These are phyloP conservation scores for Octodonta nipae DNA, from an alignment of 2,888 invertebrate genomes.

Conservation along the genomic window DNA sequence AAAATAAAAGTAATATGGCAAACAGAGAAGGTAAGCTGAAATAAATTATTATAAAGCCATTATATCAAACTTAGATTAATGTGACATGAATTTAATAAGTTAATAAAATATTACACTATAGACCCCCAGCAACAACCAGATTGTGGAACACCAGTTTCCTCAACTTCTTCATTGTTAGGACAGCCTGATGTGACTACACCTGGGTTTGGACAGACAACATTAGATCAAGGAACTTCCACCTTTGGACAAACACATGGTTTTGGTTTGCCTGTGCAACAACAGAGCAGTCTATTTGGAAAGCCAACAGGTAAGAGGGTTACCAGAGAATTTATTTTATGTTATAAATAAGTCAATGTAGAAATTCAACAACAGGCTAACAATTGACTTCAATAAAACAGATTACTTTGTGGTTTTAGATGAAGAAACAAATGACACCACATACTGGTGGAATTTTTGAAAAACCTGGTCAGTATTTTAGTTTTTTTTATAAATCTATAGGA, in stretches of 20 bases:
- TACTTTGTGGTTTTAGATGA: too few species aligned
- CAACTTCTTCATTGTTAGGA: conserved; percentile 42
- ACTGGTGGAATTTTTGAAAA: too few species aligned
- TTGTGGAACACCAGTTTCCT: conserved; percentile 34
- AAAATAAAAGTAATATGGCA: conserved; percentile 83
- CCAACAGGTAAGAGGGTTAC: conserved; percentile 9
- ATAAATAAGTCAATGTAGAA: too few species aligned
- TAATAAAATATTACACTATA: too few species aligned
- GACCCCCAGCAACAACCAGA: conserved; percentile 30
- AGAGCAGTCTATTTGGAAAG: conserved; percentile 11
- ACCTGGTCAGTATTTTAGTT: too few species aligned
- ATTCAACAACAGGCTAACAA: too few species aligned
- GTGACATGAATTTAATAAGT: too few species aligned
- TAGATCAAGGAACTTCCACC: conserved; percentile 47
- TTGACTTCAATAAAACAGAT: too few species aligned
- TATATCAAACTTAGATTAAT: too few species aligned
- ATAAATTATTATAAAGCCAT: too few species aligned
- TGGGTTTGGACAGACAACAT: conserved; percentile 43
- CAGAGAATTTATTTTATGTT: conserved; percentile 26
- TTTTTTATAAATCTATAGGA: too few species aligned
- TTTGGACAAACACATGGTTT: conserved; percentile 34
- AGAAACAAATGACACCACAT: too few species aligned
- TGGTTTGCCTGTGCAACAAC: conserved; percentile 14
- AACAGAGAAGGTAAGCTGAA: conserved; percentile 77
- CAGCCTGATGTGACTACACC: conserved; percentile 28